phyloP scores from a whole-genome alignment of 2,888 invertebrate genomes.

The Falcaria lacertinaria region DNA sequence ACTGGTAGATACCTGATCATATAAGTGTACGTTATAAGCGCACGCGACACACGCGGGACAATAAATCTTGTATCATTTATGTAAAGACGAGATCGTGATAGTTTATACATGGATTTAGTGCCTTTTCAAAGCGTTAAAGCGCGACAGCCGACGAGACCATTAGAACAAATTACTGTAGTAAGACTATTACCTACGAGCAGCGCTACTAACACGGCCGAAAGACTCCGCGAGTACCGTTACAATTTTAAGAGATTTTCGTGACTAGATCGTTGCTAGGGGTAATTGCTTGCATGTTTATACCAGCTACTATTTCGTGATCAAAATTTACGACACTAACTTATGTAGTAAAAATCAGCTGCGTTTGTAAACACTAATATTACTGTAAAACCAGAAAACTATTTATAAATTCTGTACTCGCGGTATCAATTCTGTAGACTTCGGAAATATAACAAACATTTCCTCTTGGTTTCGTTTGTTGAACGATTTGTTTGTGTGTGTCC shows the following conservation, averaged over 20 bases:
- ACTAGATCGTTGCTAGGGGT: conserved; percentile 43
- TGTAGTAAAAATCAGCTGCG: neutral
- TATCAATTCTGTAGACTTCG: too few relatives aligned
- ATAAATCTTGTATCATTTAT: conserved; percentile 18
- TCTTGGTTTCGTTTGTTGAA: too few relatives aligned
- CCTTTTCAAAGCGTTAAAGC: conserved; percentile 17
- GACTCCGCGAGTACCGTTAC: conserved; percentile 46
- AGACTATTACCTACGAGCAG: conserved; percentile 19
- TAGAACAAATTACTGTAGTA: conserved; percentile 58
- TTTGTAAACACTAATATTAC: too few relatives aligned
- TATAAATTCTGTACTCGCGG: too few relatives aligned
- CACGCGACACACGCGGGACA: too few relatives aligned
- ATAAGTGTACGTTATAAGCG: too few relatives aligned
- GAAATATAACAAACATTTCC: too few relatives aligned
- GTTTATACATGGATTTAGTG: conserved; percentile 11
- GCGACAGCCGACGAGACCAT: conserved; percentile 42
- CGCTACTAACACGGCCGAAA: conserved; percentile 46
- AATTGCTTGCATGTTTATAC: conserved; percentile 31
- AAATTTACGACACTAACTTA: neutral
- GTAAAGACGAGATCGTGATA: conserved; percentile 20
- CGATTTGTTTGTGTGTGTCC: too few relatives aligned
- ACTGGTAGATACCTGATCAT: too few relatives aligned
- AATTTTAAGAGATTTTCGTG: conserved; percentile 53
- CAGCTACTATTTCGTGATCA: conserved; percentile 14
- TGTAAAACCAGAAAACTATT: too few relatives aligned